Percentiles rank a stretch among this genome's conserved stretches.
Conservation (phyloP, 2,888 invertebrate species). For the Drymonia ruficornis region DNA sequence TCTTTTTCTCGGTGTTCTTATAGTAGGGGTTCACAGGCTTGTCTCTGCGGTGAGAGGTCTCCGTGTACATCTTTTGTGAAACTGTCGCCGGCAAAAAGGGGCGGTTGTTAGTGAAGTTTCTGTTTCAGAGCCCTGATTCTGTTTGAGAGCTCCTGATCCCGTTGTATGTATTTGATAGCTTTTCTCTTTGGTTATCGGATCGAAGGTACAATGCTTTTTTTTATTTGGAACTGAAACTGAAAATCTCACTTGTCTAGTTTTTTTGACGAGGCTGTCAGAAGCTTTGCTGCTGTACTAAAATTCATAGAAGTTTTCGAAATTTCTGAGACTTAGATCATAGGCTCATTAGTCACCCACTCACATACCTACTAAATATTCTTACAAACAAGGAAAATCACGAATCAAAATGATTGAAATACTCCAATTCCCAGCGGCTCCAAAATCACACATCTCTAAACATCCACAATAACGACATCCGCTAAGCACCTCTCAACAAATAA, state of each 20-base stretch:
- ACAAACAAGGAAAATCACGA: too few relatives aligned
- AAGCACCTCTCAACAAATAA: conserved; percentile 31
- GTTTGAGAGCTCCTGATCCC: conserved; percentile 18
- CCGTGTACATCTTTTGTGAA: conserved; percentile 9
- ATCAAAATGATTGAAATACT: too few relatives aligned
- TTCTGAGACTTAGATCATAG: too few relatives aligned
- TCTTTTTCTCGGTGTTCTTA: not conserved
- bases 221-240: too few relatives aligned
- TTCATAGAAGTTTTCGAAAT: too few relatives aligned
- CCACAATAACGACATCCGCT: conserved; percentile 22
- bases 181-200: conserved; percentile 5
- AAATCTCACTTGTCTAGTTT: too few relatives aligned
- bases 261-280: too few relatives aligned
- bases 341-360: too few relatives aligned
- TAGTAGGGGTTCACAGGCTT: not conserved
- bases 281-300: too few relatives aligned
- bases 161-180: not conserved
- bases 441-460: conserved; percentile 21
- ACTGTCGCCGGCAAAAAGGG: conserved; percentile 22
- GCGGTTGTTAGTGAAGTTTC: conserved; percentile 28
- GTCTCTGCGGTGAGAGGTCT: not conserved
- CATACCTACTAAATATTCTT: too few relatives aligned
- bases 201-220: not conserved
- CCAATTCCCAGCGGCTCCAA: not conserved
- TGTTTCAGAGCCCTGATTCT: conserved; percentile 23